These are phyloP conservation scores for Drosophila mercatorum DNA, from an alignment of 2,888 invertebrate species.

Conservation along the genomic window DNA sequence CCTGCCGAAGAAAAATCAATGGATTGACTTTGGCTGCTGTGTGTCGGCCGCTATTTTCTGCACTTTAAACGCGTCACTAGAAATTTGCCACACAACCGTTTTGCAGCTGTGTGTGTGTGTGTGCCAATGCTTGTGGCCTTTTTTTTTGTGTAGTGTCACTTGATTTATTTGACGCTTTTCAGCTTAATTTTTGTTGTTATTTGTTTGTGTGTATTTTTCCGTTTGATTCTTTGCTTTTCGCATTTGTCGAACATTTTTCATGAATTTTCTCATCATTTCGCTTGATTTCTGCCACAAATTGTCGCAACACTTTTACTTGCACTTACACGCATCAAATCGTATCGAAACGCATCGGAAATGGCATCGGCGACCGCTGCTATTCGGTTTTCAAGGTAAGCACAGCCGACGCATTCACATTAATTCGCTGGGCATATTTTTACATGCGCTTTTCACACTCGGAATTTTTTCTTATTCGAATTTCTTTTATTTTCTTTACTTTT, in stretches of 20 bases:
- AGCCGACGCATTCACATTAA: conserved; percentile 29
- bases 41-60: conserved; percentile 60
- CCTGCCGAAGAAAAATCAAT: conserved; percentile 68
- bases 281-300: conserved; percentile 19
- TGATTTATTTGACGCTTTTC: conserved; percentile 67
- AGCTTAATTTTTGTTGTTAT: conserved; percentile 60
- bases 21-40: conserved; percentile 69
- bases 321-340: conserved; percentile 45
- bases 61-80: conserved; percentile 74
- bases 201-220: conserved; percentile 5
- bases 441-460: conserved; percentile 3
- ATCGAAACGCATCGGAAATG: conserved; percentile 19
- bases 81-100: conserved; percentile 53
- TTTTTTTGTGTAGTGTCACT: conserved; percentile 52
- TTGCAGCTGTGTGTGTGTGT: conserved; percentile 15
- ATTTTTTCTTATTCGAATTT: conserved; percentile 5
- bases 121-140: conserved; percentile 35
- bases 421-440: conserved; percentile 15
- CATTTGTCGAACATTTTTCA: conserved; percentile 34
- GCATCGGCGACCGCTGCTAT: conserved; percentile 34
- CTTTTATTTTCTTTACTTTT: not conserved
- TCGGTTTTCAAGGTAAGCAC: conserved; percentile 52
- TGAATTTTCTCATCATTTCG: conserved; percentile 19
- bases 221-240: conserved; percentile 16
- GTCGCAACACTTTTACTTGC: conserved; percentile 40